A percentile compares a stretch with the other conserved stretches of the same genome.
phyloP scores from a whole-genome alignment of 2,113 vertebrate genomes.

The Spea multiplicata region DNA sequence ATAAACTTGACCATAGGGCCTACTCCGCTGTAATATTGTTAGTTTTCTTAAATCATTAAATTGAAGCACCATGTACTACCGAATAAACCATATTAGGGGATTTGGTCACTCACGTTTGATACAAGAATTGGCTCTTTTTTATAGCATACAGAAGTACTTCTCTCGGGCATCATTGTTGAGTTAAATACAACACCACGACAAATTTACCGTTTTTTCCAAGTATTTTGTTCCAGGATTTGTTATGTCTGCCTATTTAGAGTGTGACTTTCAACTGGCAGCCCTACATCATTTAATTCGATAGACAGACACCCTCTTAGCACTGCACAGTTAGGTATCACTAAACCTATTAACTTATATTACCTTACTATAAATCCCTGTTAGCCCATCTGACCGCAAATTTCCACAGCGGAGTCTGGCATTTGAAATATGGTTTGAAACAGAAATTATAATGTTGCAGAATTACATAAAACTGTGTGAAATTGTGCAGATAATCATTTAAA shows the following conservation, averaged over 20 bases:
- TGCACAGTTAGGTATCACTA: conserved; percentile 16
- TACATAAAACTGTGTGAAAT: conserved; percentile 97
- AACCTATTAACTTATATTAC: conserved; percentile 40
- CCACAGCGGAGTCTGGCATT: conserved; percentile 63
- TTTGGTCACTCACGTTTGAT: too few species aligned
- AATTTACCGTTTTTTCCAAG: neutral
- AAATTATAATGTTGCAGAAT: conserved; percentile 84
- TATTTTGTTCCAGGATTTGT: neutral
- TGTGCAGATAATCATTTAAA: conserved; percentile 99
- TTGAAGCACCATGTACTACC: too few species aligned
- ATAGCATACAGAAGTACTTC: too few species aligned
- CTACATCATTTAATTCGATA: conserved; percentile 22
- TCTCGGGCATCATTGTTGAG: too few species aligned
- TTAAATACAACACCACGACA: neutral
- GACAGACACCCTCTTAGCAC: conserved; percentile 14
- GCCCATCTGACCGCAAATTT: conserved; percentile 59
- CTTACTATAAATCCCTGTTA: conserved; percentile 49
- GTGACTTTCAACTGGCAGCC: neutral
- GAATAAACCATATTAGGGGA: too few species aligned
- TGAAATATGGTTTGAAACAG: conserved; percentile 86
- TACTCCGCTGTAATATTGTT: too few species aligned
- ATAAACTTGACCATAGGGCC: too few species aligned
- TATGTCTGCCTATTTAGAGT: too few species aligned
- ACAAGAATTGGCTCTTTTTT: too few species aligned
- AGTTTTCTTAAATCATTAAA: too few species aligned